Evolutionary conservation across 2,797 vertebrate species (phyloP).

Genomic region (Vireo griseus): DNA sequence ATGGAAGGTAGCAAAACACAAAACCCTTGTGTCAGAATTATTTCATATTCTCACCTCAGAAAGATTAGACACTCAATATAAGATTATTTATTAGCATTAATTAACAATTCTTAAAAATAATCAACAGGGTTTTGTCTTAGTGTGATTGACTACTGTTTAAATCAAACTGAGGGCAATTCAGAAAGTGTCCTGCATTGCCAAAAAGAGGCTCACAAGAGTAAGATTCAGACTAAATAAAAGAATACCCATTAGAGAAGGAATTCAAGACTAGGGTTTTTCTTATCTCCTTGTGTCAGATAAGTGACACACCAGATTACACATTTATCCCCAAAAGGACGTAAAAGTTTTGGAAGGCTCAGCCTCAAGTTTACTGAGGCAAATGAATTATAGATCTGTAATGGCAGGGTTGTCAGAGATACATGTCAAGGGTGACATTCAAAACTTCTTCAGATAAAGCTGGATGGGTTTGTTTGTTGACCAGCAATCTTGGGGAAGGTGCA

Average conservation of each 20-base stretch:
- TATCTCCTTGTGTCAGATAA: background rate
- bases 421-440: background rate
- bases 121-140: rapidly evolving
- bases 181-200: background rate
- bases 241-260: background rate
- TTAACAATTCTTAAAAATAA: background rate
- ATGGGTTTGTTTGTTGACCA: background rate
- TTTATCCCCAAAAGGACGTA: background rate
- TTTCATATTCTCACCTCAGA: background rate
- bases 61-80: background rate
- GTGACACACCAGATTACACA: background rate
- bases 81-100: background rate
- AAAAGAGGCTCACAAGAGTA: background rate
- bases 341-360: background rate
- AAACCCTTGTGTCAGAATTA: background rate
- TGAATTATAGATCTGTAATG: background rate
- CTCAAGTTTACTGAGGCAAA: background rate
- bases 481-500: background rate
- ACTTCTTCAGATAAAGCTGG: background rate
- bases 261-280: background rate
- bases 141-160: background rate
- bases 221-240: background rate
- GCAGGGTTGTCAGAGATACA: background rate
- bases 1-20: background rate
- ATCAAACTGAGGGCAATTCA: background rate